A percentile compares a stretch with the other conserved stretches of the same genome.
Evolutionary conservation across 2,797 vertebrate genomes (phyloP).

Genomic region (Phylloscopus collybita): DNA sequence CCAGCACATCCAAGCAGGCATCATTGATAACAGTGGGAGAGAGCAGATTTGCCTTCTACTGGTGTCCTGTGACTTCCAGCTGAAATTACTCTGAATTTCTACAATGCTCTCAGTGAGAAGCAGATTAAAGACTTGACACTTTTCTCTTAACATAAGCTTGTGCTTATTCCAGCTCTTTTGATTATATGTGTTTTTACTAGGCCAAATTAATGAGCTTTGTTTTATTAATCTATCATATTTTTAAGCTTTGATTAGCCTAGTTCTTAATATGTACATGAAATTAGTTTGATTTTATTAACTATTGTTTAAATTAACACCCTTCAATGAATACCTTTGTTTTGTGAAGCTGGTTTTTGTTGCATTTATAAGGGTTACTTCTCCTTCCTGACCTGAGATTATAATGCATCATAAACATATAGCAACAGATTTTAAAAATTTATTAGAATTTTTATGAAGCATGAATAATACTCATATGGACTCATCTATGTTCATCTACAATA

Average conservation of each 20-base stretch:
- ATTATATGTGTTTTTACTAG: neutral
- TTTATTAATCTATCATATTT: constrained; percentile 14
- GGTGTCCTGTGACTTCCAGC: neutral
- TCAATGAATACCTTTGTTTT: constrained; percentile 12
- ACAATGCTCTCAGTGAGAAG: neutral
- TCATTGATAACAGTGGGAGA: neutral
- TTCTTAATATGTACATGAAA: constrained; percentile 4
- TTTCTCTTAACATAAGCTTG: neutral
- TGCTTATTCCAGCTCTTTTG: constrained; percentile 2
- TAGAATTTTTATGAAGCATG: neutral
- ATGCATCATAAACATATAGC: neutral
- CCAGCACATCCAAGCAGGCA: neutral
- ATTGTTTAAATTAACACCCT: neutral
- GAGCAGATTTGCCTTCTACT: neutral
- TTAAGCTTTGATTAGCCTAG: constrained; percentile 29
- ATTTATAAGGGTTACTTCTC: neutral
- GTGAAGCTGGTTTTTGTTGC: neutral
- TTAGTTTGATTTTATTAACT: constrained; percentile 8
- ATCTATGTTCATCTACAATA: neutral
- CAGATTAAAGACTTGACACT: neutral
- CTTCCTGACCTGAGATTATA: neutral
- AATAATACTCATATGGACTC: neutral
- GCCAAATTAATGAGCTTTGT: neutral
- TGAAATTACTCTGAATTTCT: neutral
- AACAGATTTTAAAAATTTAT: constrained; percentile 31